Evolutionary conservation across 1,140 invertebrate species (phyloP).

Genomic region (Gryllus bimaculatus): DNA sequence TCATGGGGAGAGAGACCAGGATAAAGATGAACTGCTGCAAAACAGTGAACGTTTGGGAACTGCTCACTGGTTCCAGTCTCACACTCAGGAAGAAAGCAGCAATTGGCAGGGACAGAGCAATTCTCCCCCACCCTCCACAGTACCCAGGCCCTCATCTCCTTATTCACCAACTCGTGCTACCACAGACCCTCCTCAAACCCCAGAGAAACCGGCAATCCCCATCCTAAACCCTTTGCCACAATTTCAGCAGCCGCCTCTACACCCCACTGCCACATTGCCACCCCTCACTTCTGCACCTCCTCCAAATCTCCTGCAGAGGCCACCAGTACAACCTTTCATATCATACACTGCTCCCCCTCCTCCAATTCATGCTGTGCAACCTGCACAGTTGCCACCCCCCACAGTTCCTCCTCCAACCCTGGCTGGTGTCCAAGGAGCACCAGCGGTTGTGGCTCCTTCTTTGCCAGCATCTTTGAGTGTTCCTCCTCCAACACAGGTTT

Average conservation of each 20-base stretch:
- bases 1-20: conserved; percentile 32
- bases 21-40: conserved; percentile 19
- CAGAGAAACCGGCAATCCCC: not conserved
- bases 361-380: conserved; percentile 21
- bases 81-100: conserved; percentile 28
- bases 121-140: not conserved
- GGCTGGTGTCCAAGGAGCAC: conserved; percentile 22
- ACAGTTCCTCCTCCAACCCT: conserved; percentile 32
- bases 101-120: conserved; percentile 23
- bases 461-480: conserved; percentile 23
- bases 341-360: conserved; percentile 22
- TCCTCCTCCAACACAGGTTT: conserved; percentile 39
- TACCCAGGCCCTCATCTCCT: conserved; percentile 19
- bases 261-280: conserved; percentile 29
- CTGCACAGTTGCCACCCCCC: conserved; percentile 26
- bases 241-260: conserved; percentile 15
- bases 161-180: conserved; percentile 19
- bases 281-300: conserved; percentile 18
- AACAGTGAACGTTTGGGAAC: conserved; percentile 14
- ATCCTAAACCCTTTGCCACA: not conserved
- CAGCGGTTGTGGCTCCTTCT: conserved; percentile 13
- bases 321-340: conserved; percentile 18
- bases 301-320: not conserved
- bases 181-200: conserved; percentile 10
- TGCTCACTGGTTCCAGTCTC: conserved; percentile 12